Evolutionary conservation across 1,140 invertebrate genomes (phyloP).

Genomic region (Diachasma alloeum): DNA sequence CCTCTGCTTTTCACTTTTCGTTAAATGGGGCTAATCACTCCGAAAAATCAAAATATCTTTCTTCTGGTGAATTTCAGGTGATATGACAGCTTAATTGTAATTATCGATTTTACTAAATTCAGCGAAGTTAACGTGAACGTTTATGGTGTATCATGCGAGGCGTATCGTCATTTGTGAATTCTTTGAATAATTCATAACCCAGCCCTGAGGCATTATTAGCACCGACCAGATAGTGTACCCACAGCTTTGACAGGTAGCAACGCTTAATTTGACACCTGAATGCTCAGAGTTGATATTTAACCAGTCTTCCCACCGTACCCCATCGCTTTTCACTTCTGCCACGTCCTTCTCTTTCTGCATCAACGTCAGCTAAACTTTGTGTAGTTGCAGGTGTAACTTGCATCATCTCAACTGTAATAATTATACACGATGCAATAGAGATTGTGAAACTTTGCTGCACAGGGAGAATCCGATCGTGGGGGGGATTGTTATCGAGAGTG

Average conservation of each 20-base stretch:
- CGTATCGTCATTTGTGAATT: not conserved
- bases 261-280: constrained; percentile 15
- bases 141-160: not conserved
- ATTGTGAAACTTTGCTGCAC: not conserved
- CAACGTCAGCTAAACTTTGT: not conserved
- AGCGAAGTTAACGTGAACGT: not conserved
- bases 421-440: not conserved
- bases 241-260: constrained; percentile 1
- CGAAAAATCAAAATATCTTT: no score
- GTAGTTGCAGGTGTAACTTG: constrained; percentile 2
- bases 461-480: not conserved
- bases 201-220: not conserved
- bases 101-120: not conserved
- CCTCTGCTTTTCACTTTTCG: no score
- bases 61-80: not conserved
- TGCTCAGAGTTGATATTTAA: constrained; percentile 2
- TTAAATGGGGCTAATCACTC: no score
- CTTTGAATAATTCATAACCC: constrained; percentile 7
- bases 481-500: not conserved
- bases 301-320: not conserved
- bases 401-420: not conserved
- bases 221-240: constrained; percentile 8
- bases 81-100: not conserved
- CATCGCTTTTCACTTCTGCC: not conserved
- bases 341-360: not conserved